Evolutionary conservation across 2,888 invertebrate genomes (phyloP).

Genomic region (Patella depressa): DNA sequence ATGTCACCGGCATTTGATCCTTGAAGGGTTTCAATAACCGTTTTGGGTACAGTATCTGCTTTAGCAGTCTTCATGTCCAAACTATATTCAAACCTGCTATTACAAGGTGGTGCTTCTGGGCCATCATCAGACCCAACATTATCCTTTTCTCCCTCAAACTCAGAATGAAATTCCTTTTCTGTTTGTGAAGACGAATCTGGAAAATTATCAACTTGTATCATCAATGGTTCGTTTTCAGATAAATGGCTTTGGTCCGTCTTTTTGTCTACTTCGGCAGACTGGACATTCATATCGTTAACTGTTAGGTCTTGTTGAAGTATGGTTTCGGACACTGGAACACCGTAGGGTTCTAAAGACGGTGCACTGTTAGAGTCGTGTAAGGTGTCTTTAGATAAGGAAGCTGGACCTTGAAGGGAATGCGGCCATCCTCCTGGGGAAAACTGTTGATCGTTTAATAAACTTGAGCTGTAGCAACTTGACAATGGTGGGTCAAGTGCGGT

Average conservation of each 20-base stretch:
- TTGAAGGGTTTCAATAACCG: too few species aligned
- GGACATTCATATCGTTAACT: not conserved
- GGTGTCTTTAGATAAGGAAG: not conserved
- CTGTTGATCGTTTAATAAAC: not conserved
- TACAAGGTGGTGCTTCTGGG: too few species aligned
- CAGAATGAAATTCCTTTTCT: not conserved
- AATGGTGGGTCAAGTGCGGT: conserved; percentile 2
- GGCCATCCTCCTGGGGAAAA: not conserved
- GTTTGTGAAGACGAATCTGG: too few species aligned
- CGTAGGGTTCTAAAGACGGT: not conserved
- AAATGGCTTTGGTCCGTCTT: not conserved
- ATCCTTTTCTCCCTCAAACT: not conserved
- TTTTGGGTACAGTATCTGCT: too few species aligned
- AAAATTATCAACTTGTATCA: too few species aligned
- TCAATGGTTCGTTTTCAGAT: not conserved
- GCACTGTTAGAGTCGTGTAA: not conserved
- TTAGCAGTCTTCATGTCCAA: too few species aligned
- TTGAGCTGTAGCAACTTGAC: not conserved
- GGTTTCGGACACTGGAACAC: not conserved
- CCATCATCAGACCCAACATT: not conserved
- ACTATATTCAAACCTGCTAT: too few species aligned
- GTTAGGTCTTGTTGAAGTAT: not conserved
- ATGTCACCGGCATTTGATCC: not conserved
- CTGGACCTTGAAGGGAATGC: not conserved
- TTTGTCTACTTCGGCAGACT: not conserved